Evolutionary conservation across 2,888 invertebrate species (phyloP).

Genomic region (Meloe dianella): DNA sequence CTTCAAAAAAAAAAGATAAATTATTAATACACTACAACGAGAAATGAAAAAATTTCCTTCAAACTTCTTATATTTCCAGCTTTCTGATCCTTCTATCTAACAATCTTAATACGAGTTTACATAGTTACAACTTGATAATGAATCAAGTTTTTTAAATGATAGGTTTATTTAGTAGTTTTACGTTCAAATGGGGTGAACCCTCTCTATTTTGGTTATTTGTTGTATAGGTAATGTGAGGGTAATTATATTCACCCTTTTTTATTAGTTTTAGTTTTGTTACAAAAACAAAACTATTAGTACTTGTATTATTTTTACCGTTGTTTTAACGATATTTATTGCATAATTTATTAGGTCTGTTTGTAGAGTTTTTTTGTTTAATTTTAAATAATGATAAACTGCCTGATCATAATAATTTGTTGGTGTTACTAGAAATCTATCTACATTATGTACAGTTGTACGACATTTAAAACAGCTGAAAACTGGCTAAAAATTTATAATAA

Average conservation of each 20-base stretch:
- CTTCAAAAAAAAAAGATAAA: not conserved
- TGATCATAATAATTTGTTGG: not conserved
- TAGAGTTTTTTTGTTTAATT: not conserved
- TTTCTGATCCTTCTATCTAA: not conserved
- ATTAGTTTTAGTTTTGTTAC: not conserved
- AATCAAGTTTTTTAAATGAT: constrained; percentile 8
- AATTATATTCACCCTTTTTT: constrained; percentile 7
- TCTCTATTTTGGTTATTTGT: not conserved
- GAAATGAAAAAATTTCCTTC: not conserved
- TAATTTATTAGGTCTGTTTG: not conserved
- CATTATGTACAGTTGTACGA: constrained; percentile 24
- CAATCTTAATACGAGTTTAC: not conserved
- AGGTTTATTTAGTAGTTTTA: not conserved
- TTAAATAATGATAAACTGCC: not conserved
- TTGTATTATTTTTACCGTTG: not conserved
- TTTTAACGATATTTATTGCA: not conserved
- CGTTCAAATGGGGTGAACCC: not conserved
- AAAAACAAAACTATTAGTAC: not conserved
- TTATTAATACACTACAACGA: not conserved
- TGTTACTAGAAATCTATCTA: constrained; percentile 20
- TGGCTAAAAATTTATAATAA: constrained; percentile 16
- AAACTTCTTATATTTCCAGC: not conserved
- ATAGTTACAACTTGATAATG: constrained; percentile 8
- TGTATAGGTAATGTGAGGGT: not conserved
- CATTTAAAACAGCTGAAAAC: constrained; percentile 31